Percentiles rank a stretch among this genome's conserved stretches.
Evolutionary conservation across 2,797 vertebrate species (phyloP).

Genomic region (Peromyscus eremicus): DNA sequence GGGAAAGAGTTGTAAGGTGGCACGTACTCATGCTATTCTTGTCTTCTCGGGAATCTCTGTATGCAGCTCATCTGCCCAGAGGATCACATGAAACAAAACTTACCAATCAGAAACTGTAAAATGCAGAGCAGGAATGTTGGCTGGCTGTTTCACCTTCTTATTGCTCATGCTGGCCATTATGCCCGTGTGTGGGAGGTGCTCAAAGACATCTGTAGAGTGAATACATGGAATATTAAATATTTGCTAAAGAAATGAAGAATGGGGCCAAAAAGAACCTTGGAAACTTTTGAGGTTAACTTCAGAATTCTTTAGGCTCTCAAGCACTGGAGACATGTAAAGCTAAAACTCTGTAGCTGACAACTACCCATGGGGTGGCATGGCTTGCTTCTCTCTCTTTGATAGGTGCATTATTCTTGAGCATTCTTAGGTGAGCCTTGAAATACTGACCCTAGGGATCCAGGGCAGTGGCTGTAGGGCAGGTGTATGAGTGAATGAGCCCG

Average conservation of each 20-base stretch:
- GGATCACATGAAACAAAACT: neutral
- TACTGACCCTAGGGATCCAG: neutral
- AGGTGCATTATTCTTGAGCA: neutral
- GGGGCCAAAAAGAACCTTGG: conserved; percentile 62
- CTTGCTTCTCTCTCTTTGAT: neutral
- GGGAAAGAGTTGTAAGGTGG: rapidly evolving
- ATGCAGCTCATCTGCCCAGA: neutral
- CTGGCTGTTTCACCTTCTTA: neutral
- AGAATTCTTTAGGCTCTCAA: conserved; percentile 63
- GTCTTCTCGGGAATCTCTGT: neutral
- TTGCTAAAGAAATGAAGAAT: conserved; percentile 66
- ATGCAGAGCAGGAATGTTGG: neutral
- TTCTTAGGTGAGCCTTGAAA: neutral
- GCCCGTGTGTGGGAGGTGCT: neutral
- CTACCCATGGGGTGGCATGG: conserved; percentile 28
- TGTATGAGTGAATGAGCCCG: neutral
- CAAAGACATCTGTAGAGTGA: conserved; percentile 34
- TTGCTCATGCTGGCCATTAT: neutral
- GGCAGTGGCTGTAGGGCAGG: neutral
- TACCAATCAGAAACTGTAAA: neutral
- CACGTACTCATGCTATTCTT: neutral
- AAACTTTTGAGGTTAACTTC: conserved; percentile 73
- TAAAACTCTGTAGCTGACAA: conserved; percentile 65
- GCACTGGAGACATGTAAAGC: conserved; percentile 49
- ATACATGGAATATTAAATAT: conserved; percentile 64